These are phyloP conservation scores for Aurelia aurita complex sp. Pacific DNA, from an alignment of 30 jellyfish, hydroid and myxozoan genomes.

Conservation along the genomic window DNA sequence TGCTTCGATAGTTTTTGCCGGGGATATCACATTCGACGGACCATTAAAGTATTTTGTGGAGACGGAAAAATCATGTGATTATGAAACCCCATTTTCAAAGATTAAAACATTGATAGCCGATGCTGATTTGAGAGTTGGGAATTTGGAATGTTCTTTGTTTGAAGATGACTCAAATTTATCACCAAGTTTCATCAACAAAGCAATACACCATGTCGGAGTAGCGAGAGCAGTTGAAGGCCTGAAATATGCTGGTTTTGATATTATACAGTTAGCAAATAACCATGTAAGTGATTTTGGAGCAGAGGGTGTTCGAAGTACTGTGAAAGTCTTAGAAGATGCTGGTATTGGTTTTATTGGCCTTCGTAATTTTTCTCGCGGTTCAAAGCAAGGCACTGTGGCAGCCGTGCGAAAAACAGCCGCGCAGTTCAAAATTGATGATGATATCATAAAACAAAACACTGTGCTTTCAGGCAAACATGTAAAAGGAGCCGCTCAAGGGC, in stretches of 20 bases:
- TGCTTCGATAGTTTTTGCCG: constrained; percentile 53
- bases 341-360: constrained; percentile 55
- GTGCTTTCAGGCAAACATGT: too few relatives aligned
- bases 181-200: neutral
- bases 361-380: neutral
- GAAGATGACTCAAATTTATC: neutral
- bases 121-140: constrained; percentile 53
- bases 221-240: constrained; percentile 60
- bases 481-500: too few relatives aligned
- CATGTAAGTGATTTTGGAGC: constrained; percentile 70
- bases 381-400: neutral
- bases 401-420: too few relatives aligned
- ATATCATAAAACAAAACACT: too few relatives aligned
- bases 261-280: constrained; percentile 62
- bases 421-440: too few relatives aligned
- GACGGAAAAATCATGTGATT: constrained; percentile 41
- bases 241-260: constrained; percentile 68
- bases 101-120: neutral
- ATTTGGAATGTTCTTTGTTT: constrained; percentile 32
- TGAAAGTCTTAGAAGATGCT: constrained; percentile 10
- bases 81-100: constrained; percentile 16
- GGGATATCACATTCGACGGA: constrained; percentile 57
- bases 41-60: constrained; percentile 51
- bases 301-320: constrained; percentile 44
- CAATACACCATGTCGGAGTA: constrained; percentile 45